Percentiles rank a stretch among this genome's conserved stretches.
Conservation (phyloP, 2,888 invertebrate species). For the Augochlorella aurata region DNA sequence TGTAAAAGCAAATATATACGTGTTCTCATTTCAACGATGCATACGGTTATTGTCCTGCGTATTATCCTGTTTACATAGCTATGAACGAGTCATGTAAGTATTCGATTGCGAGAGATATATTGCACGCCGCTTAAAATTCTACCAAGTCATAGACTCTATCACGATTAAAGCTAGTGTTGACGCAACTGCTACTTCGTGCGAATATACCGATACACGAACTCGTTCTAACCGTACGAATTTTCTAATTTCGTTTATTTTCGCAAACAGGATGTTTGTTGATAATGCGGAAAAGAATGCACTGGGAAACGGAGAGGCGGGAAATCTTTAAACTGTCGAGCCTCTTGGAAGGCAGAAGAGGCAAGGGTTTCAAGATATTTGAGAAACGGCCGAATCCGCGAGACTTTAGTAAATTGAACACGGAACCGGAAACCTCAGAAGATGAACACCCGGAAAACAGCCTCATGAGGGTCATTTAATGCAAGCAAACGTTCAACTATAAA, state of each 20-base stretch:
- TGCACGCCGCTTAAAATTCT: conserved; percentile 50
- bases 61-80: conserved; percentile 36
- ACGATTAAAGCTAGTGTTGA: neutral
- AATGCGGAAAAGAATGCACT: conserved; percentile 73
- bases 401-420: conserved; percentile 79
- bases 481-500: neutral
- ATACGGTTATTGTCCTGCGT: conserved; percentile 50
- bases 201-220: conserved; percentile 6
- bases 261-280: conserved; percentile 77
- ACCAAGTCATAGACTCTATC: neutral
- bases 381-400: conserved; percentile 79
- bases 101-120: conserved; percentile 16
- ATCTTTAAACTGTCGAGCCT: conserved; percentile 86
- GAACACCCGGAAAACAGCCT: conserved; percentile 76
- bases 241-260: conserved; percentile 51
- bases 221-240: neutral
- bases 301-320: conserved; percentile 77
- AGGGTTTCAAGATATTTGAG: conserved; percentile 83
- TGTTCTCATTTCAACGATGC: conserved; percentile 52
- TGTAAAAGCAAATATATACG: conserved; percentile 58
- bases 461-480: conserved; percentile 67
- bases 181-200: neutral
- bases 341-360: conserved; percentile 83
- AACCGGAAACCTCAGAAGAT: conserved; percentile 80
- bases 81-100: conserved; percentile 35